These are phyloP conservation scores for Coracias cyanogaster DNA, from an alignment of 2,797 vertebrate species.

Conservation along the genomic window DNA sequence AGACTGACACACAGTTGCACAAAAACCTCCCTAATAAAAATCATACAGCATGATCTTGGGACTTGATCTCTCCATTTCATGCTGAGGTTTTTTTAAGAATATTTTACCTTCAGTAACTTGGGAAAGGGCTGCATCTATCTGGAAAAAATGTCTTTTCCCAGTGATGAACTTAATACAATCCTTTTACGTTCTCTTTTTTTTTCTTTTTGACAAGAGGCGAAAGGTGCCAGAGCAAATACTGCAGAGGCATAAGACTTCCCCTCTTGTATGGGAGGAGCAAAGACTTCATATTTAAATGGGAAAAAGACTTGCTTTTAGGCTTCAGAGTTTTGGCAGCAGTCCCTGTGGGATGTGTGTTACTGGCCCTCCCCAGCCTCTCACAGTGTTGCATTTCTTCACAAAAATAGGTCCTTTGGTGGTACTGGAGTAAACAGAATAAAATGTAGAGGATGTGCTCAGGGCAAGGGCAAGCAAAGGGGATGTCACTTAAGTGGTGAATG, in stretches of 20 bases:
- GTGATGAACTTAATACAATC: background rate
- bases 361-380: background rate
- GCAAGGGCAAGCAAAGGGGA: background rate
- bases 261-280: background rate
- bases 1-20: background rate
- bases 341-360: background rate
- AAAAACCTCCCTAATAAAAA: background rate
- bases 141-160: background rate
- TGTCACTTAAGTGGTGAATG: accelerated
- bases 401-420: background rate
- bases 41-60: background rate
- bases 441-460: accelerated
- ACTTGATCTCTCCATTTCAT: background rate
- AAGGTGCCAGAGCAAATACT: background rate
- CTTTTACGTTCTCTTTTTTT: background rate
- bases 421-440: background rate
- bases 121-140: background rate
- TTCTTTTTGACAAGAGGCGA: background rate
- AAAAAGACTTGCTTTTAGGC: background rate
- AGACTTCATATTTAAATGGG: background rate
- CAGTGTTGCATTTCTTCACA: background rate
- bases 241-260: background rate
- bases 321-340: background rate
- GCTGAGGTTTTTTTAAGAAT: background rate
- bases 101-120: background rate